Evolutionary conservation across 2,888 invertebrate species (phyloP).

Genomic region (Acheta domesticus): DNA sequence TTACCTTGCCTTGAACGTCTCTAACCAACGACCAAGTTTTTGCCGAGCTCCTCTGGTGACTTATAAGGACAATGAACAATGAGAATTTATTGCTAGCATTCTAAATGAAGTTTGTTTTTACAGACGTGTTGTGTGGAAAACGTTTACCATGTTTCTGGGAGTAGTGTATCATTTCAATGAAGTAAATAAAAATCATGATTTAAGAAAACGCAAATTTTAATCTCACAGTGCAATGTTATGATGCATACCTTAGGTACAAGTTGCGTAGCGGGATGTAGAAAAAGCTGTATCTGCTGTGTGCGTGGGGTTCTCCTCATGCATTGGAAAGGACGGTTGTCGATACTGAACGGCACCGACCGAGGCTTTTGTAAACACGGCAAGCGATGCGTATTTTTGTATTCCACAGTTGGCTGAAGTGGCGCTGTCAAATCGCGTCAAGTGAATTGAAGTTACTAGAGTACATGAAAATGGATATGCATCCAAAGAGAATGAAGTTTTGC

Average conservation of each 20-base stretch:
- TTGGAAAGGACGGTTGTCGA: not conserved
- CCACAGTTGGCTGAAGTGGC: slow-evolving; percentile 8
- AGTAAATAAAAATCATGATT: not conserved
- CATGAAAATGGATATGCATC: not conserved
- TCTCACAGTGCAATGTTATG: not conserved
- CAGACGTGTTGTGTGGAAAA: not conserved
- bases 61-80: not conserved
- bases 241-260: not conserved
- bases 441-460: not conserved
- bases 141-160: not conserved
- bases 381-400: slow-evolving; percentile 18
- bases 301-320: not conserved
- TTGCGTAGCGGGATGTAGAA: not conserved
- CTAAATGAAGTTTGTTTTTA: not conserved
- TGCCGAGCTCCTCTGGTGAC: no score
- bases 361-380: not conserved
- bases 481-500: not conserved
- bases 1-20: no score
- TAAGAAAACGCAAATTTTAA: not conserved
- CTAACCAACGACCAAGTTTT: no score
- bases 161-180: not conserved
- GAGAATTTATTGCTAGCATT: not conserved
- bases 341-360: not conserved
- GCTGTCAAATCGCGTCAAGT: not conserved
- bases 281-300: not conserved